Evolutionary conservation across 2,797 vertebrate species (phyloP).

Genomic region (Ficedula albicollis): DNA sequence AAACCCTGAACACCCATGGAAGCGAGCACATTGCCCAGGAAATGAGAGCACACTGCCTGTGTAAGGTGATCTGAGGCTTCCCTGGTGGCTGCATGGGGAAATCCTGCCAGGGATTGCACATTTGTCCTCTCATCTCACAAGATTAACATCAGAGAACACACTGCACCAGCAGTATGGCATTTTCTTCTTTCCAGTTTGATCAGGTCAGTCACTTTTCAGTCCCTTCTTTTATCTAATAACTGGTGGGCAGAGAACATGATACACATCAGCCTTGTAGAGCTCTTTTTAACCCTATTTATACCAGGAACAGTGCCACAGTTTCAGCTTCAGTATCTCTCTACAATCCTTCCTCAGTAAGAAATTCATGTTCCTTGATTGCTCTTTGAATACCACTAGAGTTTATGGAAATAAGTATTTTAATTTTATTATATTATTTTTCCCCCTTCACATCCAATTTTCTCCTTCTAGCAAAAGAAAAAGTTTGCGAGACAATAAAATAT

Average conservation of each 20-base stretch:
- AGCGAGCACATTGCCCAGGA: neutral
- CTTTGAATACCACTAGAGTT: neutral
- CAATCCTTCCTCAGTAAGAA: neutral
- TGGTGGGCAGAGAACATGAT: neutral
- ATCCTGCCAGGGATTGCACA: neutral
- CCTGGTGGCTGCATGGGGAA: neutral
- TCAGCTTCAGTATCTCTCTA: neutral
- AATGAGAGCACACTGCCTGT: neutral
- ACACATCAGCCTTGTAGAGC: neutral
- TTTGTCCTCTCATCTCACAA: neutral
- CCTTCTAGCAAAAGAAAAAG: neutral
- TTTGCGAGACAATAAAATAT: neutral
- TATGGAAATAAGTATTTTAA: neutral
- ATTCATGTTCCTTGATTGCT: neutral
- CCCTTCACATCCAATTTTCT: neutral
- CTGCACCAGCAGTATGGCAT: neutral
- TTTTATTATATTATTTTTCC: neutral
- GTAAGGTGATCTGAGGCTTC: neutral
- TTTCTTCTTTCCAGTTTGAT: neutral
- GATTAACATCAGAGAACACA: constrained; percentile 3
- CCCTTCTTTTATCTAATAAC: neutral
- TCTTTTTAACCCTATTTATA: neutral
- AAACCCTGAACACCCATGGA: neutral
- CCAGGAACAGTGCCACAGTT: neutral
- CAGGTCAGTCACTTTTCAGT: neutral